Conservation (phyloP, 2,113 vertebrate genomes). For the Myrmophylax atrothorax region DNA sequence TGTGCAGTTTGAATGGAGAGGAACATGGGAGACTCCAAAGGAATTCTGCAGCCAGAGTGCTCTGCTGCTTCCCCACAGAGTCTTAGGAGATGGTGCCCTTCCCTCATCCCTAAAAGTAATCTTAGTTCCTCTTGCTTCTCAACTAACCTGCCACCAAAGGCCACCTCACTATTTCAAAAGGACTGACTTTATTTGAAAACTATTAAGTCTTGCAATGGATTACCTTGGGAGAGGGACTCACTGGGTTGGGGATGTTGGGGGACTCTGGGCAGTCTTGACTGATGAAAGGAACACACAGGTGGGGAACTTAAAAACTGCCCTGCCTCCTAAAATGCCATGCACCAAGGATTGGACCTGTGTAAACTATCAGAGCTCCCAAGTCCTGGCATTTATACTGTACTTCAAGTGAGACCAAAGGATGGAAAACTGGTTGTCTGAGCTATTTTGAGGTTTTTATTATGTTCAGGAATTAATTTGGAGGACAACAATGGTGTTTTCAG, state of each 20-base stretch:
- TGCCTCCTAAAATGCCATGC: background rate
- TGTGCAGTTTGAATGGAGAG: background rate
- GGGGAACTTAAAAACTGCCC: background rate
- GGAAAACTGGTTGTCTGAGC: constrained; percentile 38
- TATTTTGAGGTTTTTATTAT: constrained; percentile 63
- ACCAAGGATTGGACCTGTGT: background rate
- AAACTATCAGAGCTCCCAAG: constrained; percentile 22
- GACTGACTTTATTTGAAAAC: background rate
- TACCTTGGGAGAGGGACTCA: background rate
- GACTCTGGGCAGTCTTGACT: background rate
- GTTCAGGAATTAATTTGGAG: constrained; percentile 56
- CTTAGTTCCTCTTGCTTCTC: background rate
- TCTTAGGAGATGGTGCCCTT: background rate
- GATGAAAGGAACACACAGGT: background rate
- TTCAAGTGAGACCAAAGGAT: constrained; percentile 41
- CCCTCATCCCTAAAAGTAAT: background rate
- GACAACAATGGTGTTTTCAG: constrained; percentile 59
- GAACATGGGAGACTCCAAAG: background rate
- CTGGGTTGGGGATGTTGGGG: background rate
- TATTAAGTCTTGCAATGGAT: background rate
- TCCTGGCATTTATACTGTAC: constrained; percentile 10
- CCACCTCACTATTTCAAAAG: background rate
- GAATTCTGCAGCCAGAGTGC: background rate
- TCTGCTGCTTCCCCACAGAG: background rate
- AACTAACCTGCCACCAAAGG: background rate